phyloP scores from a whole-genome alignment of 1,140 invertebrate species.

The Eupeodes corollae region DNA sequence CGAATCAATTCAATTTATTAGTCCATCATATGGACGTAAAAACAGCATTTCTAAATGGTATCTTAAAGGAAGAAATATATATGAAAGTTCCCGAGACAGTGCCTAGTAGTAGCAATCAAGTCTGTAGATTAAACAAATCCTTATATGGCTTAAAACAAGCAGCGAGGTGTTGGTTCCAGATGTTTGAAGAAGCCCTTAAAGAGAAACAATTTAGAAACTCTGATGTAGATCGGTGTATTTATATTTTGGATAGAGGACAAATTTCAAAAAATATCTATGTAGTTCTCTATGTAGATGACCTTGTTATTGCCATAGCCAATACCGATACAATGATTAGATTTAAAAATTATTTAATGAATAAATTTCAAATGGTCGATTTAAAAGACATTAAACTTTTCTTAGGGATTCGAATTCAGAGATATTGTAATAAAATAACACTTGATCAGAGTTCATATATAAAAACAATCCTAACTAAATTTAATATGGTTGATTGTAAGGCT shows the following conservation, averaged over 20 bases:
- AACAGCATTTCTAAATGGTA: too few species aligned
- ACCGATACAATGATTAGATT: slow-evolving; percentile 14
- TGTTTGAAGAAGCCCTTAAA: slow-evolving; percentile 7
- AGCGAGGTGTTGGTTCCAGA: slow-evolving; percentile 5
- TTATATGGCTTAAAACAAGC: too few species aligned
- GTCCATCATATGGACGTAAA: slow-evolving; percentile 19
- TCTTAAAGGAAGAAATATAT: too few species aligned
- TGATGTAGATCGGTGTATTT: slow-evolving; percentile 15
- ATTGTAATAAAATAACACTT: slow-evolving; percentile 9
- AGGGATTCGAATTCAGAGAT: slow-evolving; percentile 13
- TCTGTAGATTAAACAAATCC: too few species aligned
- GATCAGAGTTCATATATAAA: too few species aligned
- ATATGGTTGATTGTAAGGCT: slow-evolving; percentile 20
- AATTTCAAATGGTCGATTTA: too few species aligned
- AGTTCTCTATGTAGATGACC: too few species aligned
- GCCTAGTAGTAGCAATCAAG: slow-evolving; percentile 8
- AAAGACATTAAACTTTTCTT: too few species aligned
- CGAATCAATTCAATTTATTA: slow-evolving; percentile 36
- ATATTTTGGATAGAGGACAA: slow-evolving; percentile 12
- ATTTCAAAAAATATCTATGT: slow-evolving; percentile 13
- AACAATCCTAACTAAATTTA: slow-evolving; percentile 18
- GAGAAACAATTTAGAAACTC: slow-evolving; percentile 5
- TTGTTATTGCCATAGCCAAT: slow-evolving; percentile 11
- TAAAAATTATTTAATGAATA: slow-evolving; percentile 14
- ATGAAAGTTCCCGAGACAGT: too few species aligned